Evolutionary conservation across 2,797 vertebrate genomes (phyloP), one percentile per base, ranked within the genome.

Genomic region (Graptemys geographica): DNA sequence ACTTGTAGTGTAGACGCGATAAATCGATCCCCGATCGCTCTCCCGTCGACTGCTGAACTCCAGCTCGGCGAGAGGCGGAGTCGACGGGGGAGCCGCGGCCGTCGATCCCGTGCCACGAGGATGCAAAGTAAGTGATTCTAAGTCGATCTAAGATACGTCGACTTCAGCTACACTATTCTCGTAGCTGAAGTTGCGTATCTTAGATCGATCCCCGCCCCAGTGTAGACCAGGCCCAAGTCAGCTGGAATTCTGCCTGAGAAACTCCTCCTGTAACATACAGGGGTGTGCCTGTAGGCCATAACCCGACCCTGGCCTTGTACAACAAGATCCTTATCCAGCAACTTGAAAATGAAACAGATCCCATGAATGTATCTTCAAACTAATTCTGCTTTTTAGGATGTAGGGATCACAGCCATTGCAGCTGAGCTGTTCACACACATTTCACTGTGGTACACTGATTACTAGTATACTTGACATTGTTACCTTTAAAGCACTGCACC

Each of bases 401-500:
- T 10, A 3, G 55, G 44, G 37, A 93, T 69, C 28, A n/a, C 7
- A 3, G 47, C 88, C 49, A 2, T 2, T 59, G 72, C 44, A 90
- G 81, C 3, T 55, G n/a, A 87, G 62, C 27, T 82, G 55, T 57
- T 80, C 7, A 0, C 23, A 82, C 21, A 28, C 31, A 83, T 57
- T 84, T 53, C 25, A 3, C 11, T 55, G 49, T 41, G 25, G 91
- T 23, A 2, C 37, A 57, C 12, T 21, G 8, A 57, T 57, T 27
- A 74, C 25, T 74, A 44, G 37, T 1, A 1, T 47, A 87, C 31
- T n/a, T 86, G 0, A 0, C 31, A 4, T 65, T 19, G 31, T n/a
- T 44, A 27, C 25, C n/a, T 56, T 65, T 62, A 55, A 59, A 49
- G 3, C 4, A 6, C 62, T 41, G 56, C 31, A 2, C 53, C 19